A percentile compares a stretch with the other conserved stretches of the same genome.
Evolutionary conservation across 2,888 invertebrate species (phyloP).

Genomic region (Pyrrhia umbra): DNA sequence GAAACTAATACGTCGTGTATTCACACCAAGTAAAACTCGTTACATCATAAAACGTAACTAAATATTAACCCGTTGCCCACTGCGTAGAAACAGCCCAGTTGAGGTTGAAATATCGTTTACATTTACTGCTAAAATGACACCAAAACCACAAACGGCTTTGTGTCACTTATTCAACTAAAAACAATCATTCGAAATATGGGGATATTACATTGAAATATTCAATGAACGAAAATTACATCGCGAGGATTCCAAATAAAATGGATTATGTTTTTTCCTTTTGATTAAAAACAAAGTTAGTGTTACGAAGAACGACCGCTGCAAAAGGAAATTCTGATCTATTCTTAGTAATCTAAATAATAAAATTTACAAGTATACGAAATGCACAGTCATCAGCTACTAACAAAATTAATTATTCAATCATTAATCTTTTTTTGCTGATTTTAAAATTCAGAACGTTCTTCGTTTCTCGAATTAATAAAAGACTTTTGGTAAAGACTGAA

Average conservation of each 20-base stretch:
- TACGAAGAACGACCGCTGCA: background rate
- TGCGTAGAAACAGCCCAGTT: slow-evolving; percentile 8
- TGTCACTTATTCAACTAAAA: slow-evolving; percentile 12
- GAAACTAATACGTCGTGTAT: background rate
- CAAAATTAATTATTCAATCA: too few relatives aligned
- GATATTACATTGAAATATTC: background rate
- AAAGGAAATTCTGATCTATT: background rate
- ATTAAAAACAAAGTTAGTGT: background rate
- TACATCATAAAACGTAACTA: slow-evolving; percentile 1
- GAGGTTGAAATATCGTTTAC: slow-evolving; percentile 42
- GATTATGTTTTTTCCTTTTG: background rate
- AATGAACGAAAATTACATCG: background rate
- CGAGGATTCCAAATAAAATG: background rate
- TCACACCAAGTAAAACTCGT: background rate
- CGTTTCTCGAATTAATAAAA: too few relatives aligned
- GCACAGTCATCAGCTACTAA: too few relatives aligned
- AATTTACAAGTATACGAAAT: background rate
- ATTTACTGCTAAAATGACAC: slow-evolving; percentile 27
- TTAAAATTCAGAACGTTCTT: too few relatives aligned
- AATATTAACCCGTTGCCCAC: background rate
- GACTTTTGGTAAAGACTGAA: too few relatives aligned
- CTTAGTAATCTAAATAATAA: background rate
- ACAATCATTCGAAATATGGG: background rate
- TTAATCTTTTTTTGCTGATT: too few relatives aligned
- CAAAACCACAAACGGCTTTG: slow-evolving; percentile 20